Evolutionary conservation across 2,797 vertebrate species (phyloP), one percentile per base, ranked within the genome.

Genomic region (Acropternis orthonyx): DNA sequence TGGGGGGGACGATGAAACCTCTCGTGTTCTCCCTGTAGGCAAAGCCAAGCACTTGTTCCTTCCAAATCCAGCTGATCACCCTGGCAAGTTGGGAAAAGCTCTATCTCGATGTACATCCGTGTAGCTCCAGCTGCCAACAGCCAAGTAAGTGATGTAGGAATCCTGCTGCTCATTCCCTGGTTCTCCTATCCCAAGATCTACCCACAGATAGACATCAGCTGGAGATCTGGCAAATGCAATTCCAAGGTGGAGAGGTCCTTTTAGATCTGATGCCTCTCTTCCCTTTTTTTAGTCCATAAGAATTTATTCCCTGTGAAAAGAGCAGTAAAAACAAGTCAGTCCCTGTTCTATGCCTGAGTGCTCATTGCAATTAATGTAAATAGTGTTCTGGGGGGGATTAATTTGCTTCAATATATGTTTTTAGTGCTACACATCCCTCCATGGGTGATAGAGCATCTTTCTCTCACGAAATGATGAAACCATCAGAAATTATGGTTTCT

Each of bases 151-250:
- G 48, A 37, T 30, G 23, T 10, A 18, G 15, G 6, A 4, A 61
- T 61, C 80, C 55, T 20, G 10, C 34, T 14, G 30, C 26, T 78
- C 39, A 0, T 56, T 69, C 56, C 43, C 21, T 20, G 11, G 2
- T 1, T 39, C 58, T 27, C 5, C 32, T 7, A 16, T 1, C 51
- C 36, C 1, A 0, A 41, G 20, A 39, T 9, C 0, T 2, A 41
- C 6, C 66, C 58, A 11, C 28, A 17, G 36, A 34, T 41, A 37
- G 52, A 63, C 19, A 61, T 28, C 22, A 30, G 43, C 46, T 68
- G 62, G 32, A 89, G 26, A 69, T 24, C 20, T n/a, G 72, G 10
- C 27, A 24, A 2, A 44, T 8, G 1, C 0, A 0, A 3, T 9
- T 36, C 62, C 56, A 14, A 34, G 3, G 4, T 6, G 6, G 41